Conservation (phyloP, 35 echinoderm and acorn worm genomes). For the Chiridota heheva region DNA sequence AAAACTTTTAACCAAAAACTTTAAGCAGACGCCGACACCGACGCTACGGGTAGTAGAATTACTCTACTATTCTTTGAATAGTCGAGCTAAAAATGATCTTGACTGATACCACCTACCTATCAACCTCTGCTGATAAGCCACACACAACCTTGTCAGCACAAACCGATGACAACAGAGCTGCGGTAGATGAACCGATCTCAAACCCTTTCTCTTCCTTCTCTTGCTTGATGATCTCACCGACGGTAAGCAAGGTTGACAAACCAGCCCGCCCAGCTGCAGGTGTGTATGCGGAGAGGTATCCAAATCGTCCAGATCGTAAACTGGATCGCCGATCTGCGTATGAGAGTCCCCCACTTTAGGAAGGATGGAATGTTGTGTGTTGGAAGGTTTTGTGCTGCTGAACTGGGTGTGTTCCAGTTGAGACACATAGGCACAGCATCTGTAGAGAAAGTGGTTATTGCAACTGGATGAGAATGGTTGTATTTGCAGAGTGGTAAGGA, state of each 20-base stretch:
- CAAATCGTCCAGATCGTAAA: constrained; percentile 51
- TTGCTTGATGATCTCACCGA: constrained; percentile 82
- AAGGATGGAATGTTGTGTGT: constrained; percentile 52
- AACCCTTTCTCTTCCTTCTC: constrained; percentile 88
- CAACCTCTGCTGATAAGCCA: constrained; percentile 86
- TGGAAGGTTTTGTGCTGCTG: constrained; percentile 62
- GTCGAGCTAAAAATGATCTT: no score
- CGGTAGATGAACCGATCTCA: constrained; percentile 86
- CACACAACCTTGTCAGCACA: constrained; percentile 93
- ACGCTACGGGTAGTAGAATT: no score
- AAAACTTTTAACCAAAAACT: no score
- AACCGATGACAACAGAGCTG: constrained; percentile 62
- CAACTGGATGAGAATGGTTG: no score
- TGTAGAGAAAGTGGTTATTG: constrained; percentile 42
- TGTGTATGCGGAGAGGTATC: constrained; percentile 75
- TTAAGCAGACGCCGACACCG: no score
- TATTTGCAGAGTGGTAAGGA: no score
- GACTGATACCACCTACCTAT: constrained; percentile 66
- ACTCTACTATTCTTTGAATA: no score
- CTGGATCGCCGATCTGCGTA: constrained; percentile 1
- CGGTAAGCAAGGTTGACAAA: constrained; percentile 25
- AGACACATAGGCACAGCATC: constrained; percentile 98
- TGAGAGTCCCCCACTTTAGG: constrained; percentile 56
- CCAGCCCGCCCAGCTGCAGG: neutral
- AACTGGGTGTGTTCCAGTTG: constrained; percentile 97